Evolutionary conservation across 2,888 invertebrate genomes (phyloP), one percentile per base, ranked within the genome.

Genomic region (Xylota sylvarum): DNA sequence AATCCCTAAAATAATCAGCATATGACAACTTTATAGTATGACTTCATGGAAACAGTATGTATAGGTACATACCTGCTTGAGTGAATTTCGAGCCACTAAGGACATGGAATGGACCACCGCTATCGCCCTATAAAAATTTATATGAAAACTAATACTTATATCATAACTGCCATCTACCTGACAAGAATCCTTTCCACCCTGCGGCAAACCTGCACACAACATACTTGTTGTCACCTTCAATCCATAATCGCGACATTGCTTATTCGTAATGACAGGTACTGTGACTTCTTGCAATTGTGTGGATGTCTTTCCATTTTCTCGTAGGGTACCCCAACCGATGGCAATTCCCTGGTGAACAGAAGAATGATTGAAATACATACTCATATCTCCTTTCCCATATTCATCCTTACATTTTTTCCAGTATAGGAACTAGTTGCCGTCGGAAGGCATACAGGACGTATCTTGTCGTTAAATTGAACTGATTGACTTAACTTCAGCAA

Each of bases 361-460:
- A 64, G 35, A 23, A 14, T 46, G 52, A 43, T 14, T 14, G 14
- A 14, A 14, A 2, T 12, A 46, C 46, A 3, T 0, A 7, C 6
- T 1, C 7, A 17, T 17, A 2, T 46, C 17, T 2, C 46, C 17
- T n/a, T 17, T 17, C 5, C 2, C 17, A 17, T 17, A 37, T n/a
- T 3, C 43, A 48, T 60, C 1, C 65, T 74, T 40, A 89, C 89
- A 79, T 88, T 72, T 37, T 87, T 67, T 9, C 88, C 88, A 7
- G 17, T 76, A 23, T 77, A 73, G 0, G 88, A 84, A 19, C 43
- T 69, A 0, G 32, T n/a, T 1, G 23, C 64, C 2, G 27, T 5
- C 14, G 88, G 88, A 12, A 88, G 43, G 56, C 88, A 88, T 12
- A 88, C 86, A 7, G 88, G 88, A 2, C 88, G 88, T 5, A 88